phyloP scores from a whole-genome alignment of 2,113 vertebrate species.

The Sander vitreus region DNA sequence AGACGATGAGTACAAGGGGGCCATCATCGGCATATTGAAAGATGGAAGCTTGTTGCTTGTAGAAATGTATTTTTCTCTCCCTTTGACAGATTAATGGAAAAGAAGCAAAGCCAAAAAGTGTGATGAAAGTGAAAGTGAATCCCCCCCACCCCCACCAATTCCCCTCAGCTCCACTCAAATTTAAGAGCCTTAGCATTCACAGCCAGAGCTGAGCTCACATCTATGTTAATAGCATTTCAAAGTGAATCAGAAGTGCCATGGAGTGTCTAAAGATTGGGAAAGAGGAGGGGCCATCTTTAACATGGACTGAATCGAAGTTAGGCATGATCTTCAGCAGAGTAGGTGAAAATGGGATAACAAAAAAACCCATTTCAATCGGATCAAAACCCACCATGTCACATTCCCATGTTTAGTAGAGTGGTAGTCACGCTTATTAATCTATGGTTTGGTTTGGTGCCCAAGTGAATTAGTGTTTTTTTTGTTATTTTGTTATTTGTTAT shows the following conservation, averaged over 20 bases:
- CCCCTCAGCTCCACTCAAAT: conserved; percentile 17
- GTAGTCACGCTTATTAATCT: background rate
- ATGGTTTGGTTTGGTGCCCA: background rate
- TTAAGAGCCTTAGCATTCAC: conserved; percentile 54
- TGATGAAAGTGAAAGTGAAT: conserved; percentile 48
- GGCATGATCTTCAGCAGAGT: background rate
- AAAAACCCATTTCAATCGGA: conserved; percentile 35
- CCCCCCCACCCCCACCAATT: background rate
- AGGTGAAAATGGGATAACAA: conserved; percentile 17
- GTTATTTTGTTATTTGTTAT: background rate
- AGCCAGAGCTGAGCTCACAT: conserved; percentile 51
- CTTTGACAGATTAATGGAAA: conserved; percentile 61
- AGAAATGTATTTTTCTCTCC: conserved; percentile 49
- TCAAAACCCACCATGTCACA: conserved; percentile 2
- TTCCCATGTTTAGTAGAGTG: background rate
- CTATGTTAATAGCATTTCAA: conserved; percentile 59
- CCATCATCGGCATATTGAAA: conserved; percentile 38
- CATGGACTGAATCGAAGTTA: conserved; percentile 45
- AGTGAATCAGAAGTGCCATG: conserved; percentile 52
- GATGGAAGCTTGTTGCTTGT: conserved; percentile 29
- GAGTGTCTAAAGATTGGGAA: conserved; percentile 50
- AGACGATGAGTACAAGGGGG: conserved; percentile 40
- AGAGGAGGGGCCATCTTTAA: conserved; percentile 31
- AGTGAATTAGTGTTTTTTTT: background rate
- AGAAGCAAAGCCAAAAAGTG: conserved; percentile 53